Percentiles rank a stretch among this genome's conserved stretches.
Conservation (phyloP, 2,888 invertebrate species). For the Rhodophaea formosa region DNA sequence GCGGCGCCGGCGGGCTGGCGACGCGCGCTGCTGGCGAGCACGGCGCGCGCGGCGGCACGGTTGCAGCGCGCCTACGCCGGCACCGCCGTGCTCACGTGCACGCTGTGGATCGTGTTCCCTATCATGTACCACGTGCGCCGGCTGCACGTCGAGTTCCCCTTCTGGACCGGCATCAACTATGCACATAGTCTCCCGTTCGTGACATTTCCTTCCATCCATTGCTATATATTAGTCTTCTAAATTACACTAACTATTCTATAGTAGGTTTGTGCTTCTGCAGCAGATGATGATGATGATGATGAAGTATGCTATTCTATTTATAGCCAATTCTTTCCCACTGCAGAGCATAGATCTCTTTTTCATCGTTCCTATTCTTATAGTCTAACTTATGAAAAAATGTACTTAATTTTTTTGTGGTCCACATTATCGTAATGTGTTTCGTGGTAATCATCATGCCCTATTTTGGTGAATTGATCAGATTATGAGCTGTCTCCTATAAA, state of each 20-base stretch:
- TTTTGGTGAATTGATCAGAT: neutral
- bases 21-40: constrained; percentile 16
- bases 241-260: too few species aligned
- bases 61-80: constrained; percentile 35
- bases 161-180: constrained; percentile 34
- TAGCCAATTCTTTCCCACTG: too few species aligned
- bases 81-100: constrained; percentile 31
- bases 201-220: neutral
- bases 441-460: too few species aligned
- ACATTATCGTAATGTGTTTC: too few species aligned
- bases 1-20: constrained; percentile 12
- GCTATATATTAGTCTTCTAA: neutral
- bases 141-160: constrained; percentile 27
- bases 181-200: constrained; percentile 29
- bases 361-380: too few species aligned
- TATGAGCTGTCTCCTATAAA: neutral
- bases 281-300: too few species aligned
- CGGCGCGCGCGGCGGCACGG: constrained; percentile 21
- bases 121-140: constrained; percentile 25
- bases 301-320: too few species aligned
- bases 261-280: too few species aligned
- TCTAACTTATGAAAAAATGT: too few species aligned
- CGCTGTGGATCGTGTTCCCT: constrained; percentile 34
- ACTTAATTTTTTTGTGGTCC: too few species aligned
- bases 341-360: too few species aligned